Base-by-base conservation (phyloP, 2,888 invertebrate species). In the Meganola albula region DNA sequence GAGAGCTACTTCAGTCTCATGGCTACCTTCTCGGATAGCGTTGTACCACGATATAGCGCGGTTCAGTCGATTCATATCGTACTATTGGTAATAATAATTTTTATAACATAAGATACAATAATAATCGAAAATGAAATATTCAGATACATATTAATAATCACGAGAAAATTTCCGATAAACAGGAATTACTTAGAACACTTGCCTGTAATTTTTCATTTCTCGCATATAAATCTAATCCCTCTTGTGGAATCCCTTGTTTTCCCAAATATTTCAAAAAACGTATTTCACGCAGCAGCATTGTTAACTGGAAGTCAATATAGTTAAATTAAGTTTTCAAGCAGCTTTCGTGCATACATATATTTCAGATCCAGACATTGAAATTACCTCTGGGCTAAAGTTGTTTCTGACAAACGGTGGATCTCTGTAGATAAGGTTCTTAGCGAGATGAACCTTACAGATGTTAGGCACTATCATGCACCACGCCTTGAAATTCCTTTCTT, bases 11-110 rank as follows among this genome's bases (percentile, higher is more conserved):
- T 97, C 97, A 0, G 93, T 92, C 31, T 89, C 88, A 26, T 92
- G 90, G 12, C 93, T 91, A n/a, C 90, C 87, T 11, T 85, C 88
- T 27, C 92, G 88, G 24, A 96, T 90, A 43, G 91, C 90, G 65
- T 97, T 97, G 73, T 96, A 97, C 92, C 95, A 91, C 25, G 90
- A 87, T 3, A 90, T 87, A n/a, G 91, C 89, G n/a, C 91, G 85
- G 49, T 86, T 86, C 5, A 89, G 58, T 20, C 88, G 88, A 35
- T 87, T 78, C 63, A 88, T 76, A 10, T 88, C 88, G 38, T 84
- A 84, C 89, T 89, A 13, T 42, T n/a, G n/a, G n/a, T n/a, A n/a
- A n/a, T n/a, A n/a, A n/a, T n/a, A n/a, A n/a, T n/a, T n/a, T n/a
- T n/a, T n/a, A n/a, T n/a, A n/a, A n/a, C n/a, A n/a, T n/a, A n/a